Base-by-base conservation (phyloP, 2,113 vertebrate genomes). In the Oncorhynchus masou region DNA sequence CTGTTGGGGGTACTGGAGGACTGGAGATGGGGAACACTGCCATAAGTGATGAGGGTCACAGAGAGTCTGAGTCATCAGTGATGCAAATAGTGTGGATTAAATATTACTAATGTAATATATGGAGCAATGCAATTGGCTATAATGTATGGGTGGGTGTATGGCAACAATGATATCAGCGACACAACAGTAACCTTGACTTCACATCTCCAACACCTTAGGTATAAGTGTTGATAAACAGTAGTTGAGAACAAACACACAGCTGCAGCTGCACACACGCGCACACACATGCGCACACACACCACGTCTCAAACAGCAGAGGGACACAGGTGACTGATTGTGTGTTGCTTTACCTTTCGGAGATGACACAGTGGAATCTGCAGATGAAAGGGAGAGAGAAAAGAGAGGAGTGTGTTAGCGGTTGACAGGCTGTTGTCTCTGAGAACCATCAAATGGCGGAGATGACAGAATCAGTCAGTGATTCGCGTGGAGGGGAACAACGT, bases 261-360 rank as follows among this genome's bases (percentile, higher is more conserved):
- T 31, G 24, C 22, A 15, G 31, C 31, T 34, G 31, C 1, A 1
- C 69, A 68, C 80, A 39, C 31, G 5, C 31, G 5, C 66, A 31
- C 27, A 31, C 66, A 71, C 31, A 45, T 22, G 67, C 51, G 34
- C n/a, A 78, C 57, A 68, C 80, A 74, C 22, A 70, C 29, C 60
- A 57, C 68, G 51, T 70, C 25, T 45, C 31, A 79, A 71, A 78
- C 81, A 75, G 67, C 19, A 60, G 1, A 13, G 60, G 76, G 67
- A 70, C 71, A 85, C 79, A 82, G 69, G 72, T 78, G 77, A 86
- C 15, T 79, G 73, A 81, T 29, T 69, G 77, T 79, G 60, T 24
- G 64, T 74, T 59, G 78, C 83, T 91, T 92, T 91, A 94, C 93
- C 93, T 91, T 86, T 87, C 74, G 91, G 91, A 39, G 92, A 88